Conservation (phyloP, 2,888 invertebrate genomes). For the Thymelicus lineola region DNA sequence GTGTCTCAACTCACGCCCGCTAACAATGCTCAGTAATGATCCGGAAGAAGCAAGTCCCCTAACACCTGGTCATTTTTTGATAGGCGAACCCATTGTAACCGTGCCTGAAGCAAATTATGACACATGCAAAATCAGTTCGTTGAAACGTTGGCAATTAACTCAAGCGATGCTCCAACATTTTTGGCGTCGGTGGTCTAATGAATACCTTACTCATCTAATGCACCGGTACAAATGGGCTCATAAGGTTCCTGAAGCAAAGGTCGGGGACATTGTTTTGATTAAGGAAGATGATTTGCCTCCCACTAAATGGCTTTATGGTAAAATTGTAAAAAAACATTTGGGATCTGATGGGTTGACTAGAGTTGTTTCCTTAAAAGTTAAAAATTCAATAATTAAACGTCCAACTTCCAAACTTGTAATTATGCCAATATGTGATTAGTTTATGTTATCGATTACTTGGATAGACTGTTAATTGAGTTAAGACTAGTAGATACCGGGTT, state of each 20-base stretch:
- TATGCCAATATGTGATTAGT: conserved; percentile 13
- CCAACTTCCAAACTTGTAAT: conserved; percentile 27
- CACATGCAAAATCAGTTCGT: too few relatives aligned
- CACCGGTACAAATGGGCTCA: conserved; percentile 43
- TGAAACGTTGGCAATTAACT: too few relatives aligned
- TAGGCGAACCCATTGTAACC: too few relatives aligned
- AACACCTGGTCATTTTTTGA: too few relatives aligned
- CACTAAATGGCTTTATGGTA: conserved; percentile 42
- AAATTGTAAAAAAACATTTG: conserved; percentile 42
- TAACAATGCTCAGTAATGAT: too few relatives aligned
- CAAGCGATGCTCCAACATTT: too few relatives aligned
- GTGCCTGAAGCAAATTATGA: too few relatives aligned
- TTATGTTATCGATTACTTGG: too few relatives aligned
- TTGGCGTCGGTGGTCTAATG: conserved; percentile 44
- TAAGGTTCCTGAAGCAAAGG: conserved; percentile 39
- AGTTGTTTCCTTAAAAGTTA: conserved; percentile 38
- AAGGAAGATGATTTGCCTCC: conserved; percentile 45
- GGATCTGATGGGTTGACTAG: conserved; percentile 44
- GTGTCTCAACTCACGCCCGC: too few relatives aligned
- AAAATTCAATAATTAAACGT: conserved; percentile 20
- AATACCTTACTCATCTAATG: conserved; percentile 40
- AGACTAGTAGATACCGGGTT: too few relatives aligned
- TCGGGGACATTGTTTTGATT: conserved; percentile 43
- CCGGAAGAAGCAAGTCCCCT: too few relatives aligned
- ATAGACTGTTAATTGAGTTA: too few relatives aligned